Percentiles rank a stretch among this genome's conserved stretches.
Conservation (phyloP, 1,140 invertebrate species). For the honey bee (Apis mellifera) region Amel_HAv3.1 CM009943.2:6149501-6150000, state of each 20-base stretch:
- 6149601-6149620: slow-evolving; percentile 45
- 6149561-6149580: background rate
- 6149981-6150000: slow-evolving; percentile 28
- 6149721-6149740: background rate
- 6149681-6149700: slow-evolving; percentile 45
- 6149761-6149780: slow-evolving; percentile 64
- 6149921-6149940: too few relatives aligned
- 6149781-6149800: slow-evolving; percentile 37
- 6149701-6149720: slow-evolving; percentile 46
- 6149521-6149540: background rate
- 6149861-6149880: slow-evolving; percentile 56
- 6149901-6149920: background rate
- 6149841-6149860: slow-evolving; percentile 49
- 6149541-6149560: background rate
- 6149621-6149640: slow-evolving; percentile 10
- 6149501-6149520: background rate
- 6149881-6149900: slow-evolving; percentile 22
- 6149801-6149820: slow-evolving; percentile 48
- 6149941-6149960: background rate
- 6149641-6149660: slow-evolving; percentile 58
- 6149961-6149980: background rate
- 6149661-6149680: slow-evolving; percentile 63
- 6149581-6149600: slow-evolving; percentile 1
- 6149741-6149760: slow-evolving; percentile 28
- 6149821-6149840: slow-evolving; percentile 55